Base-by-base conservation (phyloP, 2,797 vertebrate species). In the Lutjanus argentimaculatus region DNA sequence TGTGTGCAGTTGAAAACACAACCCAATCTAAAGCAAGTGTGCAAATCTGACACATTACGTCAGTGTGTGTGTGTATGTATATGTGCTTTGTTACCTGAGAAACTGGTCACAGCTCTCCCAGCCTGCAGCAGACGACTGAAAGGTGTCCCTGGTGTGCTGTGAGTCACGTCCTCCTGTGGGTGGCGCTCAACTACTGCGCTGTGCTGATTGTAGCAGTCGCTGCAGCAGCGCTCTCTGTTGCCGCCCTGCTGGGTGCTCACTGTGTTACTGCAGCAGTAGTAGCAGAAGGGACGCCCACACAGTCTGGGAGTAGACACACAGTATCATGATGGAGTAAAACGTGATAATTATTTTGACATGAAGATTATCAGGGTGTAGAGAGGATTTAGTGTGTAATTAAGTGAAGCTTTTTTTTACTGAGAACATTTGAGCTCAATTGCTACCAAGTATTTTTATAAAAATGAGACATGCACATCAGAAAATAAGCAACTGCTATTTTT, bases 211-310 rank as follows among this genome's bases (percentile, higher is more conserved):
- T 96, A 97, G 88, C 98, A 99, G 89, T 97, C 94, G 30, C 84
- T 91, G 89, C 98, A 99, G 95, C 98, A 99, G 77, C 96, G 97
- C 82, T 98, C 98, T 85, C 95, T 97, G 88, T 80, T 94, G 83
- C 96, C 96, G 2, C 96, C 95, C 77, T 91, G 95, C 85, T 95
- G 96, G 67, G 91, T 96, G 91, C 95, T 93, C 52, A 95, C 95
- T 1, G 96, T 94, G 93, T 97, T 96, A 90, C 95, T 97, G 93
- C 97, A 97, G 95, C 98, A 99, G 92, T 98, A 97, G 91, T 99
- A 98, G 90, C 98, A 99, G 95, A 99, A 99, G 82, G 96, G 90
- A 42, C 95, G 97, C 70, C 97, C 96, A 40, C 98, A 99, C 69
- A 98, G 91, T 92, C 98, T 99, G 89, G 14, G 6, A 66, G 84